Conservation (phyloP, 2,113 vertebrate species). For the Alosa alosa region DNA sequence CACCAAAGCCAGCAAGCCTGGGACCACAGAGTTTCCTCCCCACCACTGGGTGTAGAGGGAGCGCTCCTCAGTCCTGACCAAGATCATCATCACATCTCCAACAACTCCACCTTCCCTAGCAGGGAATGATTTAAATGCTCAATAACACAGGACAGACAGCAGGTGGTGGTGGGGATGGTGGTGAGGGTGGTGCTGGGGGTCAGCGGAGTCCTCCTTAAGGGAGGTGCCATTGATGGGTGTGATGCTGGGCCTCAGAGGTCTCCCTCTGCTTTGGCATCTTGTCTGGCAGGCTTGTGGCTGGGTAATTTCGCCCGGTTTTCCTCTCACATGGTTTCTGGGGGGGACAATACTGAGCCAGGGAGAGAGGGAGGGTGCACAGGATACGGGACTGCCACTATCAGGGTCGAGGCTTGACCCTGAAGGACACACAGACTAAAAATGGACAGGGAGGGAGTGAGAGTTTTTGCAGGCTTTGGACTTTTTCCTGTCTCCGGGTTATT, state of each 20-base stretch:
- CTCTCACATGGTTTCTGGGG: background rate
- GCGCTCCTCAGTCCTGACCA: background rate
- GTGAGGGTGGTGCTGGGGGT: background rate
- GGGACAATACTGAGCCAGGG: background rate
- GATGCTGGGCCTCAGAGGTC: background rate
- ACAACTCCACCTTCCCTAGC: background rate
- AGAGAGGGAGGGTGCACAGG: background rate
- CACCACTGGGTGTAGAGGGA: background rate
- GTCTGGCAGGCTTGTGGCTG: background rate
- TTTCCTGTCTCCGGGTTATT: conserved; percentile 6
- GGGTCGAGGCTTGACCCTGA: background rate
- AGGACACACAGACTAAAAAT: background rate
- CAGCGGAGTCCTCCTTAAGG: background rate
- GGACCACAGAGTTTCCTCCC: background rate
- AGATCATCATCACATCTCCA: background rate
- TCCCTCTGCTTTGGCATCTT: background rate
- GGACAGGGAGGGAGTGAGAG: background rate
- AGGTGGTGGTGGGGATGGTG: background rate
- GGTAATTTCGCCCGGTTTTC: background rate
- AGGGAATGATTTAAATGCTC: background rate
- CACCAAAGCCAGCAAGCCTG: background rate
- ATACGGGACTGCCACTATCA: background rate
- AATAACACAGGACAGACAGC: background rate
- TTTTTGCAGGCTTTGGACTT: background rate
- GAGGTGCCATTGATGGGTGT: background rate